Conservation (phyloP, 2,888 invertebrate species). For the Phyllotreta cruciferae region DNA sequence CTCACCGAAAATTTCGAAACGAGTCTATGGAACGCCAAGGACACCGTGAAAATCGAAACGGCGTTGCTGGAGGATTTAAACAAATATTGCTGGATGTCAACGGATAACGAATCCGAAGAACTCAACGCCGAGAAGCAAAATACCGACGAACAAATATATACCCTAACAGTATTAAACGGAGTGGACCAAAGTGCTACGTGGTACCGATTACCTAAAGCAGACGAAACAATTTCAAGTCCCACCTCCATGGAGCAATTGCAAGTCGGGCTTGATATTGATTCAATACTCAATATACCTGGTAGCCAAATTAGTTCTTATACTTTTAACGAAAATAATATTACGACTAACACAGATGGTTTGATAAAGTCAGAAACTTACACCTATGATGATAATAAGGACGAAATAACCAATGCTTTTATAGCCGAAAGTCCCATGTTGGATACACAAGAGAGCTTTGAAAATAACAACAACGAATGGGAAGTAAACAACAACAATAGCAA, state of each 20-base stretch:
- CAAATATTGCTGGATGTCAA: conserved; percentile 82
- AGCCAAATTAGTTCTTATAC: conserved; percentile 69
- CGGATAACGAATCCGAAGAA: conserved; percentile 64
- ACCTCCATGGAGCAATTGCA: conserved; percentile 65
- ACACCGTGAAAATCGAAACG: conserved; percentile 73
- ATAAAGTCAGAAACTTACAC: conserved; percentile 77
- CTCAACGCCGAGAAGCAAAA: conserved; percentile 50
- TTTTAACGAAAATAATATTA: conserved; percentile 66
- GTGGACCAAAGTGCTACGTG: conserved; percentile 63
- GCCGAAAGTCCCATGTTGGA: conserved; percentile 66
- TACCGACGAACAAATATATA: conserved; percentile 85
- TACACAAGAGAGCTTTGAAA: conserved; percentile 65
- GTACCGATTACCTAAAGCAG: conserved; percentile 69
- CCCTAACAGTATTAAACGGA: conserved; percentile 84
- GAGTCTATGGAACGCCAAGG: conserved; percentile 76
- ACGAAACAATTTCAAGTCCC: conserved; percentile 69
- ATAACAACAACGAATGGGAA: conserved; percentile 81
- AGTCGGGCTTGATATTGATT: conserved; percentile 77
- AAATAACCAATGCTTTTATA: conserved; percentile 58
- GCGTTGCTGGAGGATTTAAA: conserved; percentile 84
- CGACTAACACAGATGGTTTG: conserved; percentile 65
- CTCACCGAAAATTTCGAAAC: conserved; percentile 58
- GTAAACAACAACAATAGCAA: conserved; percentile 70
- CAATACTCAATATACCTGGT: conserved; percentile 75
- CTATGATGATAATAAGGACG: conserved; percentile 74